These are phyloP conservation scores for Haemorhous mexicanus DNA, from an alignment of 2,113 vertebrate species.

Conservation along the genomic window DNA sequence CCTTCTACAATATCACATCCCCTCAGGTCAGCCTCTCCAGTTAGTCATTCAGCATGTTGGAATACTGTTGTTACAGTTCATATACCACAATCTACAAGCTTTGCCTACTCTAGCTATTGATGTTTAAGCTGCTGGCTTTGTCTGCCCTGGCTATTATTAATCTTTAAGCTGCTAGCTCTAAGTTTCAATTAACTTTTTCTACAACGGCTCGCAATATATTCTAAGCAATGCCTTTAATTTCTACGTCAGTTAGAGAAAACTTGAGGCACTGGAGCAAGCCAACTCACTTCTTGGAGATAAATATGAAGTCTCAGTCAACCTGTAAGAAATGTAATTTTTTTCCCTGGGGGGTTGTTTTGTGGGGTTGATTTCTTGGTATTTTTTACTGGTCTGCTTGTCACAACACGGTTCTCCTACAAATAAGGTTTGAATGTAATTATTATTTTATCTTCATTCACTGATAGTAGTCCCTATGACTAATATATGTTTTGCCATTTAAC, in stretches of 20 bases:
- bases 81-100: neutral
- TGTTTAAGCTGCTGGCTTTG: neutral
- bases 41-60: neutral
- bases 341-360: fast-evolving
- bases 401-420: neutral
- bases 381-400: neutral
- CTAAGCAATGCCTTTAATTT: neutral
- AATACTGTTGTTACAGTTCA: neutral
- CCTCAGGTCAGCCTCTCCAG: neutral
- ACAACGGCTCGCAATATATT: neutral
- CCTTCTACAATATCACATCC: neutral
- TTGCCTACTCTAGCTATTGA: neutral
- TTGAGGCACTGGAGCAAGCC: neutral
- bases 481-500: neutral
- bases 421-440: neutral
- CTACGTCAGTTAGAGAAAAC: neutral
- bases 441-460: neutral
- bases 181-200: neutral
- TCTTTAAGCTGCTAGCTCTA: neutral
- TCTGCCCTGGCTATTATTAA: neutral
- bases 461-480: neutral
- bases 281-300: neutral
- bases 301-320: neutral
- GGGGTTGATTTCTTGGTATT: neutral
- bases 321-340: neutral